Evolutionary conservation across 1,140 invertebrate genomes (phyloP).

Genomic region (Grapholita molesta): DNA sequence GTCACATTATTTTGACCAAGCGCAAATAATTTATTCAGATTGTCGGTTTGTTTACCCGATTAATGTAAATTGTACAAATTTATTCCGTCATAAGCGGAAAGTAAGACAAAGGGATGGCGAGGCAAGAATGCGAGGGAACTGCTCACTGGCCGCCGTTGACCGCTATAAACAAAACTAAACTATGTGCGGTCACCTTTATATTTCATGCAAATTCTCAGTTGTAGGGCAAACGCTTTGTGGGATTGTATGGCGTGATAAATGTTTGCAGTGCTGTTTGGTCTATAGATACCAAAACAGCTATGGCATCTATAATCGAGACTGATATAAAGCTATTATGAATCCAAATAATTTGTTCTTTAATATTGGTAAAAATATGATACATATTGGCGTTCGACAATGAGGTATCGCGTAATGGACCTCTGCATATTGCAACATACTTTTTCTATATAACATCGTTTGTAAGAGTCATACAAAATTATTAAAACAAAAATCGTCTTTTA

Average conservation of each 20-base stretch:
- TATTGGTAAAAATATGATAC: too few species aligned
- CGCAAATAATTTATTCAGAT: constrained; percentile 1
- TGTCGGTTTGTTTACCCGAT: constrained; percentile 43
- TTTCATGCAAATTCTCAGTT: constrained; percentile 70
- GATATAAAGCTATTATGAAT: too few species aligned
- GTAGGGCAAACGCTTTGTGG: constrained; percentile 48
- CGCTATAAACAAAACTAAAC: constrained; percentile 72
- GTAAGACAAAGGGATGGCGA: constrained; percentile 70
- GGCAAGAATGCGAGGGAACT: constrained; percentile 65
- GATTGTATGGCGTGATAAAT: constrained; percentile 50
- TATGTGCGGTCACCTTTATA: constrained; percentile 75
- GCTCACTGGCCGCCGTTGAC: constrained; percentile 49
- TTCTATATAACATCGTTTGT: too few species aligned
- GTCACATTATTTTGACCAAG: background rate
- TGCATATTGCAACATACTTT: too few species aligned
- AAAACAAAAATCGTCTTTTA: too few species aligned
- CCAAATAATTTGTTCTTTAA: too few species aligned
- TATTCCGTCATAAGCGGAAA: constrained; percentile 67
- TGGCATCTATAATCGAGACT: too few species aligned
- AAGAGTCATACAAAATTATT: too few species aligned
- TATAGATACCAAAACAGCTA: too few species aligned
- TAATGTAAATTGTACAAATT: constrained; percentile 20
- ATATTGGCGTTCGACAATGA: too few species aligned
- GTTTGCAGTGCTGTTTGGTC: background rate
- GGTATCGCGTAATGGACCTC: too few species aligned